These are phyloP conservation scores for Hypotaenidia philippensis DNA, from an alignment of 2,797 vertebrate species.

Conservation along the genomic window DNA sequence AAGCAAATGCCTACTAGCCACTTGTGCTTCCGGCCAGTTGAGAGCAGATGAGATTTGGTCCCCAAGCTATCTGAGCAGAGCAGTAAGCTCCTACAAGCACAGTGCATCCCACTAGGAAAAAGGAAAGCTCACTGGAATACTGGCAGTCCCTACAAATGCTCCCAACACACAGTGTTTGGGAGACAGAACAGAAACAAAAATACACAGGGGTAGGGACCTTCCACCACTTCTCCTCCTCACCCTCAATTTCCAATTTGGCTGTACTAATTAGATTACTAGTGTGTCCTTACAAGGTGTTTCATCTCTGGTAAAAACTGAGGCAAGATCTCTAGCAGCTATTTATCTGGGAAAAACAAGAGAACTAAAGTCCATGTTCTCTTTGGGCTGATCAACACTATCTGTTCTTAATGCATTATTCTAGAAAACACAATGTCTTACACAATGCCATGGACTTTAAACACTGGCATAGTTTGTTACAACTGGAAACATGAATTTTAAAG, in stretches of 20 bases:
- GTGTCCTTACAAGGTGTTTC: background rate
- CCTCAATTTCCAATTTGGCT: background rate
- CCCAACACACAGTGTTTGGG: background rate
- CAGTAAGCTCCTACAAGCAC: background rate
- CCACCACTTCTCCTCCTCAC: background rate
- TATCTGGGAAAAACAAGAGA: background rate
- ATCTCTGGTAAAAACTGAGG: background rate
- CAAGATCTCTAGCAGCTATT: background rate
- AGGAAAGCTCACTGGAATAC: background rate
- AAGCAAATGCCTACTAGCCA: background rate
- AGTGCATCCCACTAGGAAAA: background rate
- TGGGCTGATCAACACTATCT: background rate
- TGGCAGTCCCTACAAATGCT: accelerated
- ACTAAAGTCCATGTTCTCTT: background rate
- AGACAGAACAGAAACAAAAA: background rate
- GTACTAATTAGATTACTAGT: background rate
- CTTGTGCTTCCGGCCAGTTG: background rate
- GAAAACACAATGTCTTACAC: background rate
- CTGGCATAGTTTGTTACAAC: background rate
- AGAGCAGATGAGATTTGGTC: background rate
- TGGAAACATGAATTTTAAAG: background rate
- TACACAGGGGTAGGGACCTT: accelerated
- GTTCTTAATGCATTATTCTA: background rate
- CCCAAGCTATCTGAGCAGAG: background rate
- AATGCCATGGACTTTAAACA: background rate